Conservation (phyloP, 2,888 invertebrate genomes). For the Amblyjoppa proteus region DNA sequence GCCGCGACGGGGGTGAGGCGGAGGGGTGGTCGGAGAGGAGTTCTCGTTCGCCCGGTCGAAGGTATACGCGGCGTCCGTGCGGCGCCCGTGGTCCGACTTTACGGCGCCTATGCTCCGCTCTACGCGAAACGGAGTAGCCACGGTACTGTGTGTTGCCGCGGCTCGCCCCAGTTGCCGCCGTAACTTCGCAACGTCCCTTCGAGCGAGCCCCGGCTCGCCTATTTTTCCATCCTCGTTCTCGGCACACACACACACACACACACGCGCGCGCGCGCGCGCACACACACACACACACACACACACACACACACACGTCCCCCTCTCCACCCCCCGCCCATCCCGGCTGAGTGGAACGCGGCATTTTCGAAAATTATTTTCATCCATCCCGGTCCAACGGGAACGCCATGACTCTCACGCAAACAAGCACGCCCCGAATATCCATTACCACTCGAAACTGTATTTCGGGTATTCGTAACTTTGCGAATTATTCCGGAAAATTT, state of each 20-base stretch:
- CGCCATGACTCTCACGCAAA: slow-evolving; percentile 43
- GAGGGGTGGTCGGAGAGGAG: not conserved
- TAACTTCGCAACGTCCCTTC: slow-evolving; percentile 53
- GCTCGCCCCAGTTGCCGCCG: slow-evolving; percentile 47
- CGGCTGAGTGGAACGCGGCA: slow-evolving; percentile 44
- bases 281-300: slow-evolving; percentile 35
- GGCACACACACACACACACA: slow-evolving; percentile 34
- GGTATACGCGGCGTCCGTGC: slow-evolving; percentile 73
- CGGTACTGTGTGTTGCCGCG: slow-evolving; percentile 53
- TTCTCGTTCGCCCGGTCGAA: slow-evolving; percentile 69
- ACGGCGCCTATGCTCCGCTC: slow-evolving; percentile 71
- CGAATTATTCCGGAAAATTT: not conserved
- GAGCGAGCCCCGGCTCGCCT: slow-evolving; percentile 25
- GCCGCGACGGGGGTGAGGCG: not conserved
- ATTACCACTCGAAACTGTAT: slow-evolving; percentile 41
- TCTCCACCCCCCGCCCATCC: not conserved
- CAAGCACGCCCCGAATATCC: slow-evolving; percentile 59
- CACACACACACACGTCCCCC: not conserved
- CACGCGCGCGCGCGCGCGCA: too few relatives aligned
- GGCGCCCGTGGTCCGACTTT: slow-evolving; percentile 74
- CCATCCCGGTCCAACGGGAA: slow-evolving; percentile 20
- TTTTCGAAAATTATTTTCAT: slow-evolving; percentile 70
- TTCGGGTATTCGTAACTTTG: slow-evolving; percentile 5
- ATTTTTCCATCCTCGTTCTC: slow-evolving; percentile 51
- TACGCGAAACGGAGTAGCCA: slow-evolving; percentile 67